Evolutionary conservation across 2,113 vertebrate species (phyloP).

Genomic region (Lophius piscatorius): DNA sequence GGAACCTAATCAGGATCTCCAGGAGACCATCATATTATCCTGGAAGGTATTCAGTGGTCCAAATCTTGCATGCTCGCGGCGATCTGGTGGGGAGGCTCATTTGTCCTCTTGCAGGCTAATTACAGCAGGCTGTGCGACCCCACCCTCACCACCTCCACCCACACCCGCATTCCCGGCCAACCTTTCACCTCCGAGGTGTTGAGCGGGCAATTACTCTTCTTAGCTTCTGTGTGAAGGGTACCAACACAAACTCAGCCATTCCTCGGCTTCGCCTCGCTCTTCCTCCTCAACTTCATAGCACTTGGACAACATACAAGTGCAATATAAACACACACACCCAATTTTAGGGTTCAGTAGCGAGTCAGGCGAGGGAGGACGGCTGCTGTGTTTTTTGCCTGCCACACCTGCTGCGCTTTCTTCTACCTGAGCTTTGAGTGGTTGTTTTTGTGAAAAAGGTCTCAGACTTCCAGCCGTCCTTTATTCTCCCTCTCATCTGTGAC

Average conservation of each 20-base stretch:
- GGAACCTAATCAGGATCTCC: conserved; percentile 16
- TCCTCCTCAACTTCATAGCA: not conserved
- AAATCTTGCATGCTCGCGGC: conserved; percentile 32
- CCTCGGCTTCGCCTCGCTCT: not conserved
- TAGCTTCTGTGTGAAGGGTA: conserved; percentile 73
- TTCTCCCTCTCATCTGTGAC: too few relatives aligned
- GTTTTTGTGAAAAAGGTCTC: not conserved
- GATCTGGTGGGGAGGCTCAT: conserved; percentile 58
- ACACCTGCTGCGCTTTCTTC: not conserved
- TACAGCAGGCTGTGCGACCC: conserved; percentile 72
- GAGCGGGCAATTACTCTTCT: conserved; percentile 79
- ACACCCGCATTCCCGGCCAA: conserved; percentile 56
- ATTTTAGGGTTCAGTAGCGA: conserved; percentile 36
- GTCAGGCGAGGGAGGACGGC: conserved; percentile 24
- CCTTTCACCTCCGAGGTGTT: conserved; percentile 77
- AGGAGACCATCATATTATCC: conserved; percentile 31
- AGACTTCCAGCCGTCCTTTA: too few relatives aligned
- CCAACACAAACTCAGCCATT: conserved; percentile 58
- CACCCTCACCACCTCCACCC: conserved; percentile 12
- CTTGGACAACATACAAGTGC: conserved; percentile 39
- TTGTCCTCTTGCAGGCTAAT: conserved; percentile 70
- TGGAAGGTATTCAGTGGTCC: conserved; percentile 42
- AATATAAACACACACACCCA: conserved; percentile 30
- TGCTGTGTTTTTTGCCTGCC: conserved; percentile 30
- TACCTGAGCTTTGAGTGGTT: conserved; percentile 8